Conservation (phyloP, 2,113 vertebrate genomes). For the Rattus rattus region DNA sequence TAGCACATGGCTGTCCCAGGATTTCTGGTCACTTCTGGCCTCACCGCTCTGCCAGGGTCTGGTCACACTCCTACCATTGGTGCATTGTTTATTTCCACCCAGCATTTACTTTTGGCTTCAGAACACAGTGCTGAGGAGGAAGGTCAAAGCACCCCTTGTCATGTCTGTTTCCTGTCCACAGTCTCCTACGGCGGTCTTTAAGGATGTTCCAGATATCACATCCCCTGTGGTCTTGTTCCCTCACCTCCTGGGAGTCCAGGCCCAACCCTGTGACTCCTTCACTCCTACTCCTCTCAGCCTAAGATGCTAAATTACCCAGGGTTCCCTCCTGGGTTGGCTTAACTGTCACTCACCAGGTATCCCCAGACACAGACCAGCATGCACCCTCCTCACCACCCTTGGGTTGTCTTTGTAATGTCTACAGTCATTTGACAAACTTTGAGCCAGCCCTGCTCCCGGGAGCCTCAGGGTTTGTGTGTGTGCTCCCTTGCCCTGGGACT, state of each 20-base stretch:
- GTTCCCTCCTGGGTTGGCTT: not conserved
- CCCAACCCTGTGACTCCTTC: not conserved
- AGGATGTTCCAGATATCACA: not conserved
- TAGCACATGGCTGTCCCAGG: not conserved
- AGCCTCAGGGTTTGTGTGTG: not conserved
- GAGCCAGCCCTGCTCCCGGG: not conserved
- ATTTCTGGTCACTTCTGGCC: not conserved
- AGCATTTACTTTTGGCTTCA: not conserved
- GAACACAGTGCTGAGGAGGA: no score
- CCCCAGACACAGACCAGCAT: not conserved
- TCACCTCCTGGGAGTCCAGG: fast-evolving
- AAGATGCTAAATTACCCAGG: no score
- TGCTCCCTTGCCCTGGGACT: not conserved
- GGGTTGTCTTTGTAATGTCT: not conserved
- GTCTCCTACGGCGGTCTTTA: not conserved
- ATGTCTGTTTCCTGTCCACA: not conserved
- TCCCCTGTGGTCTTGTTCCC: not conserved
- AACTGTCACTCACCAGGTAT: not conserved
- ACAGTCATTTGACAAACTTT: not conserved
- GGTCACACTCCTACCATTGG: fast-evolving
- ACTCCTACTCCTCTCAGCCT: fast-evolving
- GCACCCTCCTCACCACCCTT: fast-evolving
- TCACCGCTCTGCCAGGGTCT: not conserved
- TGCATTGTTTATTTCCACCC: fast-evolving
- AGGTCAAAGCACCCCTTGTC: not conserved